Evolutionary conservation across 1,140 invertebrate genomes (phyloP).

Genomic region (Calliphora vicina): DNA sequence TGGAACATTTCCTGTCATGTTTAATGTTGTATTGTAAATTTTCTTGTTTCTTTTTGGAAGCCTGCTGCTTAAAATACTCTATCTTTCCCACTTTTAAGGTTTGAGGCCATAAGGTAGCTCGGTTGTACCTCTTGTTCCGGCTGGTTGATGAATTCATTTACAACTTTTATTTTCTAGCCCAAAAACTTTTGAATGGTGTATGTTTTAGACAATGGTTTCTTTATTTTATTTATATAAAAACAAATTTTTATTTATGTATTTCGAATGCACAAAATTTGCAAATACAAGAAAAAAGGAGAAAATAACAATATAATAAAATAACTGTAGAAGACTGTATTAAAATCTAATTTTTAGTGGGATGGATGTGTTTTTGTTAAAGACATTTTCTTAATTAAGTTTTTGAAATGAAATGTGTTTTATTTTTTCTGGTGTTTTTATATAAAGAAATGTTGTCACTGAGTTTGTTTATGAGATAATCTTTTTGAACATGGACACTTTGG

Average conservation of each 20-base stretch:
- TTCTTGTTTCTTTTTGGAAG: background rate
- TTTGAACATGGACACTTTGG: too few species aligned
- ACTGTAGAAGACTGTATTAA: background rate
- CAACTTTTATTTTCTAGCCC: conserved; percentile 1
- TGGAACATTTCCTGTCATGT: conserved; percentile 24
- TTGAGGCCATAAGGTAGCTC: background rate
- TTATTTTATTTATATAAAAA: background rate
- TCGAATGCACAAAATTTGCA: background rate
- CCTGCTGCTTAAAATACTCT: background rate
- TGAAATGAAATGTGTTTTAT: too few species aligned
- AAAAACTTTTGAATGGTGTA: background rate
- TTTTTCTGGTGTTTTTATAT: too few species aligned
- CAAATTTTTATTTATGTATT: background rate
- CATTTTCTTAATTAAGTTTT: background rate
- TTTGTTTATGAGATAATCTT: too few species aligned
- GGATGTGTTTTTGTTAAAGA: background rate
- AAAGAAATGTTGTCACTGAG: too few species aligned
- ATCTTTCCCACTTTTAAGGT: background rate
- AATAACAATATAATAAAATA: background rate
- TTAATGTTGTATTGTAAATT: conserved; percentile 26
- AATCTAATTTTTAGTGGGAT: background rate
- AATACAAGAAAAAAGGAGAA: background rate
- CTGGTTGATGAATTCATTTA: background rate
- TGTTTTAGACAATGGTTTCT: background rate
- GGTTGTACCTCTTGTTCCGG: background rate